Evolutionary conservation across 2,888 invertebrate genomes (phyloP).

Genomic region (Lithophane leautieri): DNA sequence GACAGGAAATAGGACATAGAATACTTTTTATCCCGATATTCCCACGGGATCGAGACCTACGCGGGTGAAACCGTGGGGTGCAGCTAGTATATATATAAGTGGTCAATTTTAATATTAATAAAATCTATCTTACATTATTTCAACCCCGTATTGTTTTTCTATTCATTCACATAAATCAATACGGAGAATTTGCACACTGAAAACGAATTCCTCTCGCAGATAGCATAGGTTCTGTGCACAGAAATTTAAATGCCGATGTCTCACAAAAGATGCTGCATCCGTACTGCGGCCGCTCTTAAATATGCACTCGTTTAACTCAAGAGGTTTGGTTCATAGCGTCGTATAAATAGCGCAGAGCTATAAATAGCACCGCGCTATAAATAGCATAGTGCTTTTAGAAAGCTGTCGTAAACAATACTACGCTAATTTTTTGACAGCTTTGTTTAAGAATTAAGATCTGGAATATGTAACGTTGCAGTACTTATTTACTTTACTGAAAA

Average conservation of each 20-base stretch:
- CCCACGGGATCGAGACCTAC: too few species aligned
- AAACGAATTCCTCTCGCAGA: constrained; percentile 7
- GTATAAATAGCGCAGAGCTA: not conserved
- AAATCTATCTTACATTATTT: not conserved
- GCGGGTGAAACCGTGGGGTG: too few species aligned
- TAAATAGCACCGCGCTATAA: constrained; percentile 7
- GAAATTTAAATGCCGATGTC: constrained; percentile 35
- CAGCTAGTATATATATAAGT: too few species aligned
- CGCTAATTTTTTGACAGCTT: constrained; percentile 7
- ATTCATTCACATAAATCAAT: not conserved
- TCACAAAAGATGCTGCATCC: constrained; percentile 16
- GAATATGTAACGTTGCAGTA: not conserved
- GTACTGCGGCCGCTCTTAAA: constrained; percentile 20
- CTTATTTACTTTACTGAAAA: not conserved
- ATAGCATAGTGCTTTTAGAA: constrained; percentile 38
- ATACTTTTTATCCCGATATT: too few species aligned
- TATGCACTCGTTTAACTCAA: constrained; percentile 44
- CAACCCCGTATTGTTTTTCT: not conserved
- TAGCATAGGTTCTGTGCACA: not conserved
- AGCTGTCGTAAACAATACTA: constrained; percentile 7
- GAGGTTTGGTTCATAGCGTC: not conserved
- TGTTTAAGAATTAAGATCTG: not conserved
- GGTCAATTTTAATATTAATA: not conserved
- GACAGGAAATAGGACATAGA: too few species aligned
- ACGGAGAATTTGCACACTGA: not conserved